Evolutionary conservation across 2,797 vertebrate genomes (phyloP).

Genomic region (Ficedula albicollis): DNA sequence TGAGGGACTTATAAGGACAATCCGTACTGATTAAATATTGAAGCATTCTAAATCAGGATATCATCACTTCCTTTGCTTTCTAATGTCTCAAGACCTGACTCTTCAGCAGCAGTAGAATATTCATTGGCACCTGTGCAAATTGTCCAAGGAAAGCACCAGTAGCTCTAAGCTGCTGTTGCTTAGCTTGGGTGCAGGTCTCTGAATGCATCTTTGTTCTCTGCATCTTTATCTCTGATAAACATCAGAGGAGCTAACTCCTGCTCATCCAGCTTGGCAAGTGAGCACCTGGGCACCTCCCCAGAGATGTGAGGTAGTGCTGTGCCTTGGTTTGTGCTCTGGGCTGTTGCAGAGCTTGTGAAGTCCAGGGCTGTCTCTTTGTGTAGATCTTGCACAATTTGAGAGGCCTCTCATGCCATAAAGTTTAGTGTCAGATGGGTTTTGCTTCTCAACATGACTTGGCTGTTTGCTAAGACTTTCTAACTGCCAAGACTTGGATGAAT

Average conservation of each 20-base stretch:
- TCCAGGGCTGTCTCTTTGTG: neutral
- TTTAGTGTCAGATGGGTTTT: neutral
- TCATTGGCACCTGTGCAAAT: neutral
- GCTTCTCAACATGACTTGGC: neutral
- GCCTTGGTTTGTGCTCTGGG: accelerated
- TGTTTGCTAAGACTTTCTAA: neutral
- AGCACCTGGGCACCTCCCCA: neutral
- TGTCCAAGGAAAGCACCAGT: neutral
- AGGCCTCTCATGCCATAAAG: neutral
- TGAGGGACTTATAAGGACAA: neutral
- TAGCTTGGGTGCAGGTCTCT: neutral
- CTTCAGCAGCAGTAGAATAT: neutral
- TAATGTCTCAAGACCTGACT: neutral
- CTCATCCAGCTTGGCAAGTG: neutral
- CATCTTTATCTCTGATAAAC: too few species aligned
- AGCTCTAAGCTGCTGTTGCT: neutral
- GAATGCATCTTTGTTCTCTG: neutral
- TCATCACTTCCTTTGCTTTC: neutral
- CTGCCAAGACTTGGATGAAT: neutral
- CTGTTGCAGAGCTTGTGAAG: neutral
- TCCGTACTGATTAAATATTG: neutral
- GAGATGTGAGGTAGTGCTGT: neutral
- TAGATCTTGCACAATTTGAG: neutral
- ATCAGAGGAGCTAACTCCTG: neutral
- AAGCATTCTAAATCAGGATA: neutral